Evolutionary conservation across 1,140 invertebrate genomes (phyloP), one percentile per base, ranked within the genome.

Genomic region (Atopsyche davidsoni): DNA sequence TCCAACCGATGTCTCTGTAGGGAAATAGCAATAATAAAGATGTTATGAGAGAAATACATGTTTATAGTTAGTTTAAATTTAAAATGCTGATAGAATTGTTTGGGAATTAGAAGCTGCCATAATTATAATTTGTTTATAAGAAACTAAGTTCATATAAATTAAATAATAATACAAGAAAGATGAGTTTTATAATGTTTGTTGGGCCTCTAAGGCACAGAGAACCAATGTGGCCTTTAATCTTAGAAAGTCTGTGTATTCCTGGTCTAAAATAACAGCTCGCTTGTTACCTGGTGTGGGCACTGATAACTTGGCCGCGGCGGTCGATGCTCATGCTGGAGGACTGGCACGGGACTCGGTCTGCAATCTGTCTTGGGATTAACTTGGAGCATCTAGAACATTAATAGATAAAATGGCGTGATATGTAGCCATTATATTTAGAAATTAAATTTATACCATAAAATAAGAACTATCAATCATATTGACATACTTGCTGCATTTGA

Each of bases 1-100:
- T 86, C 89, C 91, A 96, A 1, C 74, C 75, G 9, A 76, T 58
- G 57, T 95, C 90, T 59, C 85, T 86, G 60, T 59, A 13, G 2
- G 1, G 2, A 38, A 16, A 42, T n/a, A 7, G 16, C 54, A 50
- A 31, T 49, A 41, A 58, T 51, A 46, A 51, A 46, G 4, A 18
- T 28, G 14, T 28, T 18, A 19, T 14, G 41, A 46, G 21, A 16
- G n/a, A n/a, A n/a, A n/a, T n/a, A n/a, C n/a, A n/a, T n/a, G n/a
- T n/a, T n/a, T n/a, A n/a, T n/a, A n/a, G n/a, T n/a, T n/a, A n/a
- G n/a, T n/a, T n/a, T n/a, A n/a, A n/a, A n/a, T n/a, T n/a, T n/a
- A n/a, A n/a, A n/a, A n/a, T n/a, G n/a, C n/a, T n/a, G n/a, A n/a
- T n/a, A n/a, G n/a, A n/a, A n/a, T n/a, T n/a, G n/a, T n/a, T n/a